Base-by-base conservation (phyloP, 2,113 vertebrate genomes). In the Callipepla squamata region DNA sequence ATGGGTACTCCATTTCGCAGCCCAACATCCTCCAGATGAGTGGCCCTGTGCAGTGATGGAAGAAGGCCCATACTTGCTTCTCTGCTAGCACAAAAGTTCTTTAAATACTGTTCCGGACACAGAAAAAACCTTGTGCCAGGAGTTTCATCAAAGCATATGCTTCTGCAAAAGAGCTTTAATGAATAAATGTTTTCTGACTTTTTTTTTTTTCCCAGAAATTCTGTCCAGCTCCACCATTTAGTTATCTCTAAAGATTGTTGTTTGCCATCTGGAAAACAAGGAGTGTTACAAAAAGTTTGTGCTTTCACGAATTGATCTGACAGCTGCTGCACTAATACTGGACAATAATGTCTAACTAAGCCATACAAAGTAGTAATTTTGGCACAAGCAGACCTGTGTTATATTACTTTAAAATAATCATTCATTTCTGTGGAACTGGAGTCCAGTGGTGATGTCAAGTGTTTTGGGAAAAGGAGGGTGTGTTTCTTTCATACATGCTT, bases 141-240 rank as follows among this genome's bases (percentile, higher is more conserved):
- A 92, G 51, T 88, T 95, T 55, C 82, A 85, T 66, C 79, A 85
- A 88, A 91, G 73, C 90, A 88, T 80, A 93, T 74, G 82, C 80
- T 85, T 80, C 76, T 80, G 76, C 47, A 78, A 48, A 70, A 86
- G 76, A 83, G 61, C 57, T 92, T 93, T 90, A 93, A 79, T 86
- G 90, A 92, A 92, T 88, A 77, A 42, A 32, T 84, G 61, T 88
- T 89, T 95, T 67, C 61, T 94, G 86, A 88, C 83, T 32, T 32
- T 55, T 30, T 55, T 55, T 55, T 32, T 57, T 57, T 84, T 86
- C 80, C 86, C 86, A 93, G 89, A 79, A 95, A 94, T 84, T 18
- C 69, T 3, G 58, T 87, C 75, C 90, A 87, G 85, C 42, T 82
- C 42, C 63, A 62, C 55, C 73, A 32, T 87, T 87, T 75, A 59